Evolutionary conservation across 2,797 vertebrate genomes (phyloP).

Genomic region (Furcifer pardalis): DNA sequence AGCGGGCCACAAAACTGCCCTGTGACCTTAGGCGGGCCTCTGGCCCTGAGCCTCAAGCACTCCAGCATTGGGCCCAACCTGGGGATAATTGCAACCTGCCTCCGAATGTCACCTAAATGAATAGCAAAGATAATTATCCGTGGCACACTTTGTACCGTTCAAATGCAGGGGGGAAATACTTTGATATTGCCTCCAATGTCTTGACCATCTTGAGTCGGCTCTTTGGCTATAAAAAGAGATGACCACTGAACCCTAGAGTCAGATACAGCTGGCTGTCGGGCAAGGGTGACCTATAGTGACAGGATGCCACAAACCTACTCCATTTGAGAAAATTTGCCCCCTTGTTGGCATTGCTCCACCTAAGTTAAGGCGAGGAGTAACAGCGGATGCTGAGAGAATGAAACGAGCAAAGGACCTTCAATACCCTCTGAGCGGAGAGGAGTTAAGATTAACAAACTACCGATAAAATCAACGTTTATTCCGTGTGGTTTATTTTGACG

Average conservation of each 20-base stretch:
- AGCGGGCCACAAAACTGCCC: not conserved
- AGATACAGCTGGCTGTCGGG: too few species aligned
- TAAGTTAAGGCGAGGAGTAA: too few species aligned
- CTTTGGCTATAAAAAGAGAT: too few species aligned
- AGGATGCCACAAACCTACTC: too few species aligned
- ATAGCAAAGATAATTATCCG: not conserved
- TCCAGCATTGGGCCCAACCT: too few species aligned
- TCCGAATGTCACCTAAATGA: not conserved
- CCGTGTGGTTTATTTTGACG: constrained; percentile 49
- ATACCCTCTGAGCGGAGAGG: too few species aligned
- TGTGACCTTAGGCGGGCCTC: not conserved
- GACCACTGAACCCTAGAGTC: too few species aligned
- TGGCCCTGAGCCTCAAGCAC: not conserved
- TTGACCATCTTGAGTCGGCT: not conserved
- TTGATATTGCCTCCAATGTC: not conserved
- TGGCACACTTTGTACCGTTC: not conserved
- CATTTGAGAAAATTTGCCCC: too few species aligned
- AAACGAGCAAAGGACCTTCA: too few species aligned
- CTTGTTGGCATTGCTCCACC: too few species aligned
- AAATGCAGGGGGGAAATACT: not conserved
- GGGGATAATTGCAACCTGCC: not conserved
- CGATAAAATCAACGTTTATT: not conserved
- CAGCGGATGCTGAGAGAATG: too few species aligned
- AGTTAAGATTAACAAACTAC: not conserved
- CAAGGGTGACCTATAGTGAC: too few species aligned